Base-by-base conservation (phyloP, 2,888 invertebrate genomes). In the Loripinus fragilis region DNA sequence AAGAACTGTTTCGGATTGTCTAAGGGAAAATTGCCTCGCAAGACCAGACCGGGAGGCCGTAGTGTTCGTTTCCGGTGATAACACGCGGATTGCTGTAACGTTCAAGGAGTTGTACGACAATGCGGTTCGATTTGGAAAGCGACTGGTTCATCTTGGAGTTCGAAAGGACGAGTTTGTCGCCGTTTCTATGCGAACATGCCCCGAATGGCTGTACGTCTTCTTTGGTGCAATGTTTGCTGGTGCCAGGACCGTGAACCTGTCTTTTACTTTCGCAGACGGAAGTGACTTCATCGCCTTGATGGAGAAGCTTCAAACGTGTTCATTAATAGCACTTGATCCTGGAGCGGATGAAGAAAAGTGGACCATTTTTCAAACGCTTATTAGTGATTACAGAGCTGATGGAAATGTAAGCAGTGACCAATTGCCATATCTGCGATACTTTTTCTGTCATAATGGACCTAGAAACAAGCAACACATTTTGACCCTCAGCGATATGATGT, bases 181-280 rank as follows among this genome's bases (percentile, higher is more conserved):
- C 7, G 28, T 67, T 20, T 67, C 25, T n/a, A 45, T 67, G 45
- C 67, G 67, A 45, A 67, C 41, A 15, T 67, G 67, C 33, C 67
- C 67, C 1, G 42, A 67, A 23, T 67, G 67, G 67, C 67, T 67
- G 25, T 67, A 67, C 28, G 45, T 25, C 1, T 42, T 45, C 15
- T 67, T 42, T n/a, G 67, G 67, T 15, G 45, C 45, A 67, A 67
- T 67, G 67, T 67, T 23, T 41, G 67, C 67, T 2, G n/a, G 67
- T 20, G 67, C 67, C 25, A 25, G 20, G 2, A 20, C 45, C 10
- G 45, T 67, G 10, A 45, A 45, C 23, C 45, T 67, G 2, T 8
- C 67, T 15, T 67, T 67, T 42, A 67, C 67, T 3, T 67, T n/a
- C 67, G 38, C 41, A 20, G 67, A 67, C 23, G 67, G 67, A 67